Evolutionary conservation across 2,113 vertebrate genomes (phyloP).

Genomic region (Athene noctua): DNA sequence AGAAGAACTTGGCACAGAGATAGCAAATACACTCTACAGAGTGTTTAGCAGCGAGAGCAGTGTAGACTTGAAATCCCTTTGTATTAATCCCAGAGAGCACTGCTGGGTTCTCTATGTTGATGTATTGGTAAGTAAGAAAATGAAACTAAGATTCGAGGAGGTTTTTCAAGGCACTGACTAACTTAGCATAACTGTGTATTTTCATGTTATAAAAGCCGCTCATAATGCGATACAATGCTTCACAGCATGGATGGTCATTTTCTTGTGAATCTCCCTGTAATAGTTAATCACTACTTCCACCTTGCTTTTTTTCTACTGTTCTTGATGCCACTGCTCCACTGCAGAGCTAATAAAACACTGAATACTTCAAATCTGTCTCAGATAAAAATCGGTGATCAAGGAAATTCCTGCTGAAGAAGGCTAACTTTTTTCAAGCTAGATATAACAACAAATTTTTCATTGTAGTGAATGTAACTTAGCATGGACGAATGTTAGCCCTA

Average conservation of each 20-base stretch:
- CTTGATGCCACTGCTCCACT: neutral
- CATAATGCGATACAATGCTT: neutral
- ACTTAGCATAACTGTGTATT: neutral
- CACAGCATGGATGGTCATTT: neutral
- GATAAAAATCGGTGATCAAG: neutral
- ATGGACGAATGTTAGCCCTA: neutral
- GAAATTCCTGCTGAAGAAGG: neutral
- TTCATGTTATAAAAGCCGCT: neutral
- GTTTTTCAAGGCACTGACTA: neutral
- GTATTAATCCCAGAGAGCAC: conserved; percentile 87
- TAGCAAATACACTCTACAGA: conserved; percentile 89
- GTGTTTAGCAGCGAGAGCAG: conserved; percentile 87
- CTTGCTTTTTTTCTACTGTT: neutral
- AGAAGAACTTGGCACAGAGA: conserved; percentile 90
- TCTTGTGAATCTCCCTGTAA: neutral
- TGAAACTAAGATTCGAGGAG: neutral
- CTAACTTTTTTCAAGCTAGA: neutral
- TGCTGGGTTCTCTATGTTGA: conserved; percentile 98
- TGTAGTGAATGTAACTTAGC: neutral
- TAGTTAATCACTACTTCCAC: neutral
- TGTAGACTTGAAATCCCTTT: conserved; percentile 84
- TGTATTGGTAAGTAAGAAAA: conserved; percentile 84
- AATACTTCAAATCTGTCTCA: neutral
- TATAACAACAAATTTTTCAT: neutral
- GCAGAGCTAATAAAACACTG: neutral